Percentiles rank a stretch among this genome's conserved stretches.
Conservation (phyloP, 2,797 vertebrate genomes). For the Scomberomorus guttatus region DNA sequence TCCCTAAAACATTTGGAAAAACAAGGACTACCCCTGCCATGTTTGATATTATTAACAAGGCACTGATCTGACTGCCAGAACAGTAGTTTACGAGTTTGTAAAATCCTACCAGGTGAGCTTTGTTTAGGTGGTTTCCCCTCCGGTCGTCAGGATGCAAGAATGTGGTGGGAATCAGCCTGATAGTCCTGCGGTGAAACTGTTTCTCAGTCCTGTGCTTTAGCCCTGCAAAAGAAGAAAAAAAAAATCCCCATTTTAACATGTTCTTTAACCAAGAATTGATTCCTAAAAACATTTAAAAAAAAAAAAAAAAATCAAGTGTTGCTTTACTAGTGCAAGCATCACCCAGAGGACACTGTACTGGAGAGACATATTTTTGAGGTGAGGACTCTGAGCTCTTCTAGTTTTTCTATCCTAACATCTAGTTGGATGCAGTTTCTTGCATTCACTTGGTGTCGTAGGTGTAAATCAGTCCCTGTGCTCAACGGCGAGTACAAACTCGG, state of each 20-base stretch:
- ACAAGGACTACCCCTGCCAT: too few relatives aligned
- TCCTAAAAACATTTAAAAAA: constrained; percentile 26
- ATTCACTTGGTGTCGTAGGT: neutral
- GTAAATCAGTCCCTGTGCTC: neutral
- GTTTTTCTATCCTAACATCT: neutral
- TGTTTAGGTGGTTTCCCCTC: constrained; percentile 47
- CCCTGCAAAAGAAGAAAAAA: constrained; percentile 45
- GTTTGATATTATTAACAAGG: constrained; percentile 2
- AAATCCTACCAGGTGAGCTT: constrained; percentile 54
- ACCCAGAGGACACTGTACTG: neutral
- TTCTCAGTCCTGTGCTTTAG: constrained; percentile 35
- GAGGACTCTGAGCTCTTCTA: neutral
- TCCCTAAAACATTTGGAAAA: too few relatives aligned
- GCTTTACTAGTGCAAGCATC: neutral
- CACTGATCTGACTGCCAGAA: constrained; percentile 1
- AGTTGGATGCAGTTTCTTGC: neutral
- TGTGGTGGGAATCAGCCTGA: constrained; percentile 47
- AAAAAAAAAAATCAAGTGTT: constrained; percentile 12
- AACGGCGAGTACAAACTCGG: neutral
- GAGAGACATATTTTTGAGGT: neutral
- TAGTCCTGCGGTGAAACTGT: constrained; percentile 43
- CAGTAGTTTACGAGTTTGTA: constrained; percentile 20
- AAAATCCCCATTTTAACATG: constrained; percentile 33
- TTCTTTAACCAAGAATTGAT: constrained; percentile 2
- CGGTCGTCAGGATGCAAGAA: constrained; percentile 36